Base-by-base conservation (phyloP, 2,113 vertebrate species). In the Morone chrysops region DNA sequence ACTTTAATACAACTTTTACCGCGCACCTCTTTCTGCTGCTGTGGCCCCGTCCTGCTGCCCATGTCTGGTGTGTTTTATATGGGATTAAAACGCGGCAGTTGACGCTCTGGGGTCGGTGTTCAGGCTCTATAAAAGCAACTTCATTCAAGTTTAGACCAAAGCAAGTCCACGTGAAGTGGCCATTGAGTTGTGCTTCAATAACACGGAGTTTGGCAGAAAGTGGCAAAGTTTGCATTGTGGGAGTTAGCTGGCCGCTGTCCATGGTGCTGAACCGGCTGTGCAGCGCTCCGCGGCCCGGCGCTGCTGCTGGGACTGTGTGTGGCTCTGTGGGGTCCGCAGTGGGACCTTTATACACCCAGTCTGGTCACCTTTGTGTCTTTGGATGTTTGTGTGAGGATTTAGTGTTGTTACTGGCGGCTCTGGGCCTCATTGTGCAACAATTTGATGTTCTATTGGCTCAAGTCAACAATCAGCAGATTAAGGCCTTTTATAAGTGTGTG, bases 251-350 rank as follows among this genome's bases (percentile, higher is more conserved):
- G 87, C 36, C 22, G 75, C 93, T 94, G 94, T 95, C 93, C 91
- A 84, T 93, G 93, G 93, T 95, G 73, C 94, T 94, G 92, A 95
- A 86, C 4, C 16, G 25, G 8, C 9, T 31, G 62, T 25, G 59
- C 25, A 13, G 45, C 13, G 4, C 56, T 6, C 36, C 70, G 20
- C 57, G 10, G 4, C 0, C 57, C 7, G 8, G 11, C 12, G 40
- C 48, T 45, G 0, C 25, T 22, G 25, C 18, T 3, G 10, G 4
- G 4, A 11, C 48, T 20, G 5, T 8, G 2, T 2, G 47, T 13
- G 25, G 6, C 50, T 60, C 51, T 57, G 18, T 62, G 47, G 13
- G 57, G 56, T 14, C 36, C 25, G 18, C 45, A 7, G 0, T 13
- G 25, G 48, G 47, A 53, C 59, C 2, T 47, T 12, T 38, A 1